Conservation (phyloP, 2,888 invertebrate genomes). For the Leptopilina myrica region DNA sequence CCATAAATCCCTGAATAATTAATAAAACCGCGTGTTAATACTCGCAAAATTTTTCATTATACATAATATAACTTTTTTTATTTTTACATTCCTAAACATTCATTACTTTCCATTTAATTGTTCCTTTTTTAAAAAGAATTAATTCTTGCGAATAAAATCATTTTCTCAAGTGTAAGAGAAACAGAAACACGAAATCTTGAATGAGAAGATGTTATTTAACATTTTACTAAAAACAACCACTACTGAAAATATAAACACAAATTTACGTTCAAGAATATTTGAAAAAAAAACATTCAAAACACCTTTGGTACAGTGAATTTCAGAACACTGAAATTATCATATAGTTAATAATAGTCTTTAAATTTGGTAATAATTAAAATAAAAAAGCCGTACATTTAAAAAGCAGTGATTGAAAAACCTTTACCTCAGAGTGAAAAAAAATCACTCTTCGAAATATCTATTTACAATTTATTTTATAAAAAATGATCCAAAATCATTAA, state of each 20-base stretch:
- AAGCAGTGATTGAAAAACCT: no score
- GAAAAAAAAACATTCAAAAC: slow-evolving; percentile 34
- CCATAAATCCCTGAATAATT: slow-evolving; percentile 72
- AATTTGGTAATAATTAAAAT: no score
- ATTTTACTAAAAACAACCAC: neutral
- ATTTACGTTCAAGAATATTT: no score
- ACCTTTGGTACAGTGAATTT: slow-evolving; percentile 41
- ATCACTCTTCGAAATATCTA: no score
- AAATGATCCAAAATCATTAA: neutral
- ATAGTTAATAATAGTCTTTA: no score
- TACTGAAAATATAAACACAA: neutral
- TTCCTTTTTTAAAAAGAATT: neutral
- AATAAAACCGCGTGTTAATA: slow-evolving; percentile 44
- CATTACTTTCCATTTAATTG: neutral
- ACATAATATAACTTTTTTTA: neutral
- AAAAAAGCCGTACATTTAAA: no score
- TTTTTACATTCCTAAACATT: neutral
- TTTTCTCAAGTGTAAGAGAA: neutral
- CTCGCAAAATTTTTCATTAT: neutral
- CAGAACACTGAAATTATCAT: slow-evolving; percentile 38
- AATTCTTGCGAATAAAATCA: neutral
- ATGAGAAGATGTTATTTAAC: neutral
- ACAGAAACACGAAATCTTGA: neutral
- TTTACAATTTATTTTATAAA: neutral
- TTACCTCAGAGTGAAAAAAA: no score